Evolutionary conservation across 2,888 invertebrate genomes (phyloP).

Genomic region (Mechanitis mazaeus): DNA sequence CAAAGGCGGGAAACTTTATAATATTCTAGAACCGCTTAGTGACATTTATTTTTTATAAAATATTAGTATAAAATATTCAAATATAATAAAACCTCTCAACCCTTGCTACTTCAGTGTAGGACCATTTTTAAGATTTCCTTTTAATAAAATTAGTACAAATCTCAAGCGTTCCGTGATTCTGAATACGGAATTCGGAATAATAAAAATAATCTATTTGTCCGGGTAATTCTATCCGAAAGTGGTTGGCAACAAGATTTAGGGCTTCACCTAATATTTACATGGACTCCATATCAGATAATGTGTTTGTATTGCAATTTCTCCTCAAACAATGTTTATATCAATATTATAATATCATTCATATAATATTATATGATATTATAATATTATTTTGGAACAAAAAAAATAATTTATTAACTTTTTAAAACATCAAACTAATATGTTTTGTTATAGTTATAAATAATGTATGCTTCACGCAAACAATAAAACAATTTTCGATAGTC

Average conservation of each 20-base stretch:
- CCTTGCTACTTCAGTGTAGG: background rate
- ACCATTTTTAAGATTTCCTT: constrained; percentile 7
- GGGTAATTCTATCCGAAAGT: constrained; percentile 42
- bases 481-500: constrained; percentile 11
- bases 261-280: constrained; percentile 53
- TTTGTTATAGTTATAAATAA: constrained; percentile 3
- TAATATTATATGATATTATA: background rate
- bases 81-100: background rate
- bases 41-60: background rate
- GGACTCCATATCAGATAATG: constrained; percentile 51
- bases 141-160: constrained; percentile 31
- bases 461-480: constrained; percentile 4
- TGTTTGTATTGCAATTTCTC: constrained; percentile 52
- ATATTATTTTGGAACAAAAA: too few species aligned
- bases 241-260: constrained; percentile 50
- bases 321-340: constrained; percentile 6
- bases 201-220: constrained; percentile 37
- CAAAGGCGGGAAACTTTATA: constrained; percentile 20
- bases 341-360: background rate
- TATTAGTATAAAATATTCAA: background rate
- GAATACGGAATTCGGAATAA: constrained; percentile 32
- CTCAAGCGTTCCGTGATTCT: constrained; percentile 39
- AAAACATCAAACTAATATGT: background rate
- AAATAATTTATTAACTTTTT: background rate
- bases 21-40: constrained; percentile 7